phyloP scores from a whole-genome alignment of 2,888 invertebrate genomes.

The Phaonia tiefii region DNA sequence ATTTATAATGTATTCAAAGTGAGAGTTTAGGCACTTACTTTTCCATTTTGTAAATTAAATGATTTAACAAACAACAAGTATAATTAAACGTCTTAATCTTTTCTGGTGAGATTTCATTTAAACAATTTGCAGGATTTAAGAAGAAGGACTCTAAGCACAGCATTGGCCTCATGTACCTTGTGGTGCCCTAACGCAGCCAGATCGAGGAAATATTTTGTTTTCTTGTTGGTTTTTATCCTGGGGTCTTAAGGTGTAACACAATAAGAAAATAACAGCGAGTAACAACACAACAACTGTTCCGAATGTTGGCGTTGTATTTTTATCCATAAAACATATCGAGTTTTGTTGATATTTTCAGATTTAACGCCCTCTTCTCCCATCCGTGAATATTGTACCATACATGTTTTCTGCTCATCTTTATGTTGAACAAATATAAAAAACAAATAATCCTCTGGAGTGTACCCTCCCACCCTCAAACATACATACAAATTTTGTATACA shows the following conservation, averaged over 20 bases:
- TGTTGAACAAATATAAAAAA: neutral
- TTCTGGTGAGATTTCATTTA: conserved; percentile 2
- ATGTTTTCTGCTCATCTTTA: conserved; percentile 12
- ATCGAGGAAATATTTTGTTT: neutral
- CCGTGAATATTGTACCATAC: conserved; percentile 17
- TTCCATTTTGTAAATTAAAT: neutral
- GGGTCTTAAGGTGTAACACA: conserved; percentile 27
- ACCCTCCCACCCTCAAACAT: too few species aligned
- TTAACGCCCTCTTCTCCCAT: neutral
- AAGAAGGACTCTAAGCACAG: neutral
- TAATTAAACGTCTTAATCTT: conserved; percentile 18
- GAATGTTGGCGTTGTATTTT: neutral
- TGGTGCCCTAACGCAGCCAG: neutral
- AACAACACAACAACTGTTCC: neutral
- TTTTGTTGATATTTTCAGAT: conserved; percentile 11
- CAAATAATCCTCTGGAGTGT: neutral
- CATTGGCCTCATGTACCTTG: neutral
- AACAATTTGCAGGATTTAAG: conserved; percentile 9
- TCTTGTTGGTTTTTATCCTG: neutral
- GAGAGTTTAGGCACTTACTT: too few species aligned
- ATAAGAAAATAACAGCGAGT: neutral
- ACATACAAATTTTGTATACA: too few species aligned
- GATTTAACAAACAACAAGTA: neutral
- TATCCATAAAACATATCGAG: too few species aligned
- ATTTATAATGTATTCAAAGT: too few species aligned